Base-by-base conservation (phyloP, 2,888 invertebrate species). In the Heliconius ismenius region DNA sequence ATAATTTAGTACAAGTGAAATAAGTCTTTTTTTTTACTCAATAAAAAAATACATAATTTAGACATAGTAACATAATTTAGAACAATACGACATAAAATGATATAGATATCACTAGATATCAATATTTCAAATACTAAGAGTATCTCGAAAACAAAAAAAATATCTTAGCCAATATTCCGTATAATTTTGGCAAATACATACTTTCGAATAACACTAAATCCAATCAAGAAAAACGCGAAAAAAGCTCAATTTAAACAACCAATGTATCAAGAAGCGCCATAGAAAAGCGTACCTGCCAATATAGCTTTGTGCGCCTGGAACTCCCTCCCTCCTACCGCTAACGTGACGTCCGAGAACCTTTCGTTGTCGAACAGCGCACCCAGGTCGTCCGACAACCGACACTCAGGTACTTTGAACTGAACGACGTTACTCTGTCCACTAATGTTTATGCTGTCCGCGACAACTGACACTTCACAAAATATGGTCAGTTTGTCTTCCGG, bases 401-500 rank as follows among this genome's bases (percentile, higher is more conserved):
- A 99, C 95, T 98, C 98, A 83, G 98, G 98, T 87, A 98, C 98
- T 96, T 99, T 99, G 92, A 99, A 99, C 92, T 99, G 99, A 86
- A 98, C 97, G 88, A 98, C 98, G 92, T 98, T 99, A 88, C 98
- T 98, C 95, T 99, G 99, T 82, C 99, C 99, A 85, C 99, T 99
- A 88, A 99, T 98, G 95, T 99, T 99, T 87, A 99, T 98, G 93
- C 99, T 99, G 94, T 99, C 99, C 78, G 99, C 99, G 73, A 99
- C 99, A 67, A 99, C 99, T 77, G 94, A 94, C 92, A 97, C 99
- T 96, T 99, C 99, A 95, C 99, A 99, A 95, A 99, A 99, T 95
- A 99, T 99, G 90, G 99, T 99, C 91, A 99, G 95, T 95, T 99
- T 99, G 92, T 99, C 99, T 91, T 99, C 99, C 26, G 99, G 99